phyloP scores from a whole-genome alignment of 30 jellyfish, hydroid and myxozoan genomes.

The Cassiopea xamachana region DNA sequence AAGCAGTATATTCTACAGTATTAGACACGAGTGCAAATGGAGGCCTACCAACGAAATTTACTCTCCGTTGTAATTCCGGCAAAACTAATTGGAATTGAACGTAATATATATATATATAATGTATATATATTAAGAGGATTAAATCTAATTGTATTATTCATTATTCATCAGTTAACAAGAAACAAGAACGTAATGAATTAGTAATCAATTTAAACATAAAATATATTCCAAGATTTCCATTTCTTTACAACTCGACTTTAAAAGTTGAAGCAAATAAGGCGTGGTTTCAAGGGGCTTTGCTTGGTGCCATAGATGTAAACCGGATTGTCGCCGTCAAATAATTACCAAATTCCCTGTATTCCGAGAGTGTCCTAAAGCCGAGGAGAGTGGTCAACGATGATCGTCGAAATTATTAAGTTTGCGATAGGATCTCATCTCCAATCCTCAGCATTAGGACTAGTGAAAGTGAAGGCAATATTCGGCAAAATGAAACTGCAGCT shows the following conservation, averaged over 20 bases:
- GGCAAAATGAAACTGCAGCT: too few species aligned
- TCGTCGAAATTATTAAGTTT: too few species aligned
- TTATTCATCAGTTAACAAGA: slow-evolving; percentile 30
- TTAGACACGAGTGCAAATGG: neutral
- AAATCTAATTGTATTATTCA: slow-evolving; percentile 53
- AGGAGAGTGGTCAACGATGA: too few species aligned
- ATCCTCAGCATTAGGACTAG: too few species aligned
- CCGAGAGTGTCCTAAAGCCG: too few species aligned
- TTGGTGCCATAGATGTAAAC: too few species aligned
- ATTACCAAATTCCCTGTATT: too few species aligned
- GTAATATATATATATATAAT: slow-evolving; percentile 4
- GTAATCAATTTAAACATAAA: slow-evolving; percentile 58
- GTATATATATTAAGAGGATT: slow-evolving; percentile 47
- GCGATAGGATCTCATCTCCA: too few species aligned
- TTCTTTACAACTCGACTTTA: slow-evolving; percentile 35
- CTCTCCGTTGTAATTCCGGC: slow-evolving; percentile 14
- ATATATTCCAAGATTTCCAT: slow-evolving; percentile 8
- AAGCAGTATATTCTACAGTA: neutral
- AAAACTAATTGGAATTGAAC: slow-evolving; percentile 52
- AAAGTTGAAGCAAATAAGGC: slow-evolving; percentile 38
- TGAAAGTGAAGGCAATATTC: too few species aligned
- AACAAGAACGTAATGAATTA: slow-evolving; percentile 63
- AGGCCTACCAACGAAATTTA: neutral
- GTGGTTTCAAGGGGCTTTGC: neutral
- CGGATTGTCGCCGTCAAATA: too few species aligned